These are phyloP conservation scores for Corapipo altera DNA, from an alignment of 2,113 vertebrate species.

Conservation along the genomic window DNA sequence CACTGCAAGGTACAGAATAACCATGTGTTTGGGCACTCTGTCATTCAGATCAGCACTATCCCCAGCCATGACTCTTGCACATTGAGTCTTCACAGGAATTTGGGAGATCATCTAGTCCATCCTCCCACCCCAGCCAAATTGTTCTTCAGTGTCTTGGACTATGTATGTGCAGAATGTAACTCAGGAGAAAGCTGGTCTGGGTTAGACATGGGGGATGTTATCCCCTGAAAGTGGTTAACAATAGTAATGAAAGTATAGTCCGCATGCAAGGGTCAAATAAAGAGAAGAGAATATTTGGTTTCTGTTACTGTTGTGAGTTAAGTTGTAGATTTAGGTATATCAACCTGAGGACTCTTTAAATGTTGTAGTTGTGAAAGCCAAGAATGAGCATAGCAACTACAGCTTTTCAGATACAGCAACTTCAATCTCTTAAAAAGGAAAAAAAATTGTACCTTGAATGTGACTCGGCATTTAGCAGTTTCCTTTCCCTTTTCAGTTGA, in stretches of 20 bases:
- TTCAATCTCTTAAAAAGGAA: background rate
- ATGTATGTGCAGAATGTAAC: accelerated
- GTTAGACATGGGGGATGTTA: background rate
- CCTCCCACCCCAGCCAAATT: background rate
- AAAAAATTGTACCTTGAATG: background rate
- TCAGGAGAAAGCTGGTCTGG: background rate
- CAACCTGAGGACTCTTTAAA: background rate
- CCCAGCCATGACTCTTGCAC: background rate
- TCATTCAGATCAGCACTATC: background rate
- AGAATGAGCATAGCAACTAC: background rate
- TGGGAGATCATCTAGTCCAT: background rate
- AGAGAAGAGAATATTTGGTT: background rate
- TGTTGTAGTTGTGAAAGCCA: background rate
- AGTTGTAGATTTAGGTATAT: background rate
- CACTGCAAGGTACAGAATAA: background rate
- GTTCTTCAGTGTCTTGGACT: background rate
- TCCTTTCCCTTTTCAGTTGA: background rate
- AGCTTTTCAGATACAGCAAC: background rate
- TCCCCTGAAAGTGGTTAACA: background rate
- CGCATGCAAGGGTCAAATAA: background rate
- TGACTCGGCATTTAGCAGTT: background rate
- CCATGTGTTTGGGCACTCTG: accelerated
- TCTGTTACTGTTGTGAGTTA: background rate
- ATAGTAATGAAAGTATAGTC: background rate
- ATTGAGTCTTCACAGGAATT: background rate